phyloP scores from a whole-genome alignment of 2,888 invertebrate species.

The Belgica antarctica region DNA sequence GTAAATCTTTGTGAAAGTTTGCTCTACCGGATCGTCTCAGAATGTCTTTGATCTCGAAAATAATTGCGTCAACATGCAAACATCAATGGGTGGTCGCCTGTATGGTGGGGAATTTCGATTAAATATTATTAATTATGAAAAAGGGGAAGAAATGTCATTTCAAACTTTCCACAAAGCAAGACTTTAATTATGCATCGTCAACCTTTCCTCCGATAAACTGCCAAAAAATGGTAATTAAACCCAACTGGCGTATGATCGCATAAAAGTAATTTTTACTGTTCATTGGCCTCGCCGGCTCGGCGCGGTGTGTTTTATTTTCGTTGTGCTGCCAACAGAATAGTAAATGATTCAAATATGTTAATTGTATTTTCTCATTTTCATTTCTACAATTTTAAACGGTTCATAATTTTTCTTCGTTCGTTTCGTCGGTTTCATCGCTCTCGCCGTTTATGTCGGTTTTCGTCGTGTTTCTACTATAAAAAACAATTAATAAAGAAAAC shows the following conservation, averaged over 20 bases:
- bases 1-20: too few species aligned
- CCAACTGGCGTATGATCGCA: slow-evolving; percentile 5
- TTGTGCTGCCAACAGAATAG: not conserved
- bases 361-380: slow-evolving; percentile 27
- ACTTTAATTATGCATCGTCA: slow-evolving; percentile 7
- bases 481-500: slow-evolving; percentile 29
- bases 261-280: not conserved
- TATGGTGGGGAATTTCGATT: not conserved
- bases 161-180: not conserved
- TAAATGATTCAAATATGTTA: slow-evolving; percentile 30
- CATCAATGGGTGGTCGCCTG: not conserved
- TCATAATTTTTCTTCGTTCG: not conserved
- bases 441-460: not conserved
- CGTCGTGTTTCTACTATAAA: not conserved
- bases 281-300: not conserved
- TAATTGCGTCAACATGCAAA: too few species aligned
- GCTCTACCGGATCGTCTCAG: too few species aligned
- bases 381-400: slow-evolving; percentile 27
- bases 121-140: slow-evolving; percentile 8
- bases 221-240: slow-evolving; percentile 9
- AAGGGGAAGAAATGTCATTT: not conserved
- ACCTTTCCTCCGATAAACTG: not conserved
- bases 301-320: slow-evolving; percentile 6
- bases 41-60: too few species aligned
- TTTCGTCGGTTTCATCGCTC: not conserved